Conservation (phyloP, 2,113 vertebrate genomes). For the Orcinus orca region DNA sequence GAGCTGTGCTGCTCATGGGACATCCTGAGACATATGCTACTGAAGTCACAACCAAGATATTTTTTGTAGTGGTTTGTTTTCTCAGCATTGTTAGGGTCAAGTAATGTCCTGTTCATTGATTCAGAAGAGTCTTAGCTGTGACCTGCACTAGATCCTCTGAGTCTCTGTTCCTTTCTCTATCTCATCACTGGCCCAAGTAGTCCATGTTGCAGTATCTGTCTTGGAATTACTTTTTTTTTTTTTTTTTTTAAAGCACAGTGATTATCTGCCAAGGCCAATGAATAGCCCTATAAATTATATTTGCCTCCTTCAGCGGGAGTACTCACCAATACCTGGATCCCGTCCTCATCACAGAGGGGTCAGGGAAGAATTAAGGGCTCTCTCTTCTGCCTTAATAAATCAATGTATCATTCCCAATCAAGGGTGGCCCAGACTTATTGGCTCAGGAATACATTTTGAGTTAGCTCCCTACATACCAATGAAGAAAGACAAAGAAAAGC, state of each 20-base stretch:
- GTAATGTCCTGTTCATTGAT: neutral
- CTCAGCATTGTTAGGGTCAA: neutral
- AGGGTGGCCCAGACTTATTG: neutral
- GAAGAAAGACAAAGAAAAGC: neutral
- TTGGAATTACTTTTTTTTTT: neutral
- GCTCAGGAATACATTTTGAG: neutral
- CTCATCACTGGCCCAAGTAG: neutral
- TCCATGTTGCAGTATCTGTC: neutral
- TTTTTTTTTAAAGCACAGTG: neutral
- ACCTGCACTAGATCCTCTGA: neutral
- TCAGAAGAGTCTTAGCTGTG: neutral
- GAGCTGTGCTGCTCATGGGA: neutral
- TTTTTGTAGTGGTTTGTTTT: neutral
- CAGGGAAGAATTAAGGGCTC: neutral
- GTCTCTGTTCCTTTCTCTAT: neutral
- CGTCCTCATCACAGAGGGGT: neutral
- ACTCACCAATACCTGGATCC: neutral
- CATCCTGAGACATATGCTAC: neutral
- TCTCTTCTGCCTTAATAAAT: neutral
- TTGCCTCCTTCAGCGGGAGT: neutral
- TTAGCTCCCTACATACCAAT: neutral
- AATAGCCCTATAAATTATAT: neutral
- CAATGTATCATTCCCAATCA: neutral
- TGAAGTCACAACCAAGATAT: neutral
- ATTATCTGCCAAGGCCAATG: neutral